phyloP scores from a whole-genome alignment of 2,113 vertebrate species.

The Ramphastos sulfuratus region DNA sequence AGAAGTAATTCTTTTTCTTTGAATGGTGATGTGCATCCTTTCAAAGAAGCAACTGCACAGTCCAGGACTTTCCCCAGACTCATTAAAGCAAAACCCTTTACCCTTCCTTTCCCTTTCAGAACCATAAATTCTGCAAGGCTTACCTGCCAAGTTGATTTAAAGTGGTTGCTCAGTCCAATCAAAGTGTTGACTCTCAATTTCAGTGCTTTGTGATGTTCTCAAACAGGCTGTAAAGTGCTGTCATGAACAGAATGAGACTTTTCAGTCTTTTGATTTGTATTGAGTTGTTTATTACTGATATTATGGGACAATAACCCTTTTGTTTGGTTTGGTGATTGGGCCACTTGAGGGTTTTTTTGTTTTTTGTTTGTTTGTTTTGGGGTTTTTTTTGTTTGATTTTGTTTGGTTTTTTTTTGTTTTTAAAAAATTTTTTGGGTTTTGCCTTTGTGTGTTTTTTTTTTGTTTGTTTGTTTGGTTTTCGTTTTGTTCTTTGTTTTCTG shows the following conservation, averaged over 20 bases:
- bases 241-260: slow-evolving; percentile 23
- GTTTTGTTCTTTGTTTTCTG: no score
- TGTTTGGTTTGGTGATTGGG: background rate
- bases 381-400: background rate
- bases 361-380: background rate
- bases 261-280: background rate
- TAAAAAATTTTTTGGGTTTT: no score
- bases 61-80: background rate
- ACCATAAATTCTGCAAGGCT: slow-evolving; percentile 47
- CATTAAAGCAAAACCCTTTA: slow-evolving; percentile 42
- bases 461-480: no score
- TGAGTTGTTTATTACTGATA: background rate
- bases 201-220: slow-evolving; percentile 34
- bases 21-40: background rate
- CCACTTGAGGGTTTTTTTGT: background rate
- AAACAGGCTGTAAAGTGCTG: slow-evolving; percentile 28
- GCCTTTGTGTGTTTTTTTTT: no score
- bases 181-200: slow-evolving; percentile 41
- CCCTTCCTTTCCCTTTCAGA: slow-evolving; percentile 22
- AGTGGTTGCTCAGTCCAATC: slow-evolving; percentile 44
- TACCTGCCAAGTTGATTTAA: slow-evolving; percentile 42
- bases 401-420: no score
- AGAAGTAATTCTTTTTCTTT: background rate
- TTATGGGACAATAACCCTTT: background rate
- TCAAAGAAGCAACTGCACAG: background rate